Evolutionary conservation across 1,140 invertebrate genomes (phyloP), one percentile per base, ranked within the genome.

Genomic region (Diuraphis noxia): DNA sequence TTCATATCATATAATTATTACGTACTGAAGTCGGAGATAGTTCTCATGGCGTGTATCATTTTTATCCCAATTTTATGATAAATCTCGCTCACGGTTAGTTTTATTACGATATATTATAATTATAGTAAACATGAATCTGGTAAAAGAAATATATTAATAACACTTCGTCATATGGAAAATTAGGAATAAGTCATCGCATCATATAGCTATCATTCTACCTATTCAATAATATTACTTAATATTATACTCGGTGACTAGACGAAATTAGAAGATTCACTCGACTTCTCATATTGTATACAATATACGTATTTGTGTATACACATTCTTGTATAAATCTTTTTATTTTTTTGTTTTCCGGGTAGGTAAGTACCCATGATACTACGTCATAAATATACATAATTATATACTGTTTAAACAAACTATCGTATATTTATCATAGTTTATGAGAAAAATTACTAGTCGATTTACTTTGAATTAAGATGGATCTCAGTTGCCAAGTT

Each of bases 401-500:
- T 79, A 21, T 79, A 36, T 79, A 79, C 34, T 34, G 56, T 72
- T 72, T 72, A 72, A n/a, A 72, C n/a, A n/a, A 72, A 72, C 56
- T n/a, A n/a, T n/a, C n/a, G n/a, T n/a, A n/a, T n/a, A 72, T 72
- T n/a, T n/a, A 72, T 72, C 56, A 72, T 72, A n/a, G 30, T n/a
- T 72, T 30, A 82, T 40, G 38, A 34, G 41, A 84, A 84, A 84
- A n/a, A 84, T 84, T 84, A 84, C 82, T 84, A 34, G 40, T 43
- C 36, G 41, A 34, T 84, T 49, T 36, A 19, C 84, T 34, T 86
- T 49, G 43, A 86, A 86, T 86, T 86, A 86, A 86, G 84, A 86
- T 9, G 84, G 84, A 86, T 86, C 43, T 49, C 84, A 49, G 43
- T 86, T 86, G 41, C 43, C 84, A 86, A 86, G 40, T 84, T 81